Evolutionary conservation across 2,113 vertebrate genomes (phyloP).

Genomic region (Lanius collurio): DNA sequence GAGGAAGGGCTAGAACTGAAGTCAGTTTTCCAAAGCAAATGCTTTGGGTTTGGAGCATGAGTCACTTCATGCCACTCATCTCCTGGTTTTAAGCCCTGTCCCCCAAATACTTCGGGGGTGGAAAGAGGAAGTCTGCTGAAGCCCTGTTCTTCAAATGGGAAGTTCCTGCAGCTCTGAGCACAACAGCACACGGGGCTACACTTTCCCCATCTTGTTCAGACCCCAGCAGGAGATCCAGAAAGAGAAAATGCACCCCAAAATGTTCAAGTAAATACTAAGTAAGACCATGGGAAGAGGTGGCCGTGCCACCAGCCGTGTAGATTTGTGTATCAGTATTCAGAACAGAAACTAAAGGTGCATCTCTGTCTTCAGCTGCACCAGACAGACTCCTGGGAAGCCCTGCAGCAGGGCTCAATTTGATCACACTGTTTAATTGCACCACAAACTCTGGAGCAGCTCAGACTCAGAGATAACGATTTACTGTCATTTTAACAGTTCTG

Average conservation of each 20-base stretch:
- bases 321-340: neutral
- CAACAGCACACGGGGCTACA: neutral
- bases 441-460: neutral
- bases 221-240: neutral
- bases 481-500: conserved; percentile 8
- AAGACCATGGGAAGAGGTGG: neutral
- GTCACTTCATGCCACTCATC: conserved; percentile 2
- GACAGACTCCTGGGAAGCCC: neutral
- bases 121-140: conserved; percentile 30
- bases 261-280: neutral
- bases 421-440: neutral
- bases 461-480: neutral
- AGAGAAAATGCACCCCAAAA: neutral
- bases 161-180: neutral
- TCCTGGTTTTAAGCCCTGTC: neutral
- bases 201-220: neutral
- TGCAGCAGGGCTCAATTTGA: neutral
- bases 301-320: neutral
- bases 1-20: conserved; percentile 19
- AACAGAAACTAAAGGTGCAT: neutral
- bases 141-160: neutral
- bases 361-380: neutral
- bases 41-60: conserved; percentile 31
- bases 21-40: conserved; percentile 30
- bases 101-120: neutral